These are phyloP conservation scores for Lasioglossum leucozonium DNA, from an alignment of 2,888 invertebrate genomes.

Conservation along the genomic window DNA sequence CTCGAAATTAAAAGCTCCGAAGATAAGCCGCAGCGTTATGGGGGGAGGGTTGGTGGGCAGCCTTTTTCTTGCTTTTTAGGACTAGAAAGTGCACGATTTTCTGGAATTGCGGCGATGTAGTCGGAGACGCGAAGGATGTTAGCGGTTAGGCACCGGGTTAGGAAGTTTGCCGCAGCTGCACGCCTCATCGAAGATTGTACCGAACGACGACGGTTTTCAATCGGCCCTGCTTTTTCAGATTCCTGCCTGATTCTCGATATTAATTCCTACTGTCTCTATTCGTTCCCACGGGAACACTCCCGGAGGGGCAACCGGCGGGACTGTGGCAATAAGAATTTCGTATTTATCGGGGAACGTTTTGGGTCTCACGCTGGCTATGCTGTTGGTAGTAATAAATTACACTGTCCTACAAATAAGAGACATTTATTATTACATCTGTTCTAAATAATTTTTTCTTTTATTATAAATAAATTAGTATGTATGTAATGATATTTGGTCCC, in stretches of 20 bases:
- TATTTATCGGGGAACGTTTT: background rate
- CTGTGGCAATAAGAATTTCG: background rate
- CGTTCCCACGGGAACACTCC: background rate
- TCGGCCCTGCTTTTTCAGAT: conserved; percentile 57
- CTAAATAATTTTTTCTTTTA: too few relatives aligned
- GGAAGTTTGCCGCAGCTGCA: conserved; percentile 50
- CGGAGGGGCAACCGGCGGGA: background rate
- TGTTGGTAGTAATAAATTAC: background rate
- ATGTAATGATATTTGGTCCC: too few relatives aligned
- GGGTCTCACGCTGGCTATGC: background rate
- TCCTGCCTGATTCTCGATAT: conserved; percentile 57
- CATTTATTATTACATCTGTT: too few relatives aligned
- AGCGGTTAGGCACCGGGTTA: conserved; percentile 9
- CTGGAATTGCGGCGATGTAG: conserved; percentile 1
- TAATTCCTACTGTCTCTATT: conserved; percentile 42
- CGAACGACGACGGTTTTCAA: conserved; percentile 64
- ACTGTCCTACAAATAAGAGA: background rate
- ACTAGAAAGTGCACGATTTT: conserved; percentile 49
- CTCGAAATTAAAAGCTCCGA: conserved; percentile 77
- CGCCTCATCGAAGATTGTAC: conserved; percentile 57
- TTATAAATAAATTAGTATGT: too few relatives aligned
- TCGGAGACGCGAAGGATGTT: background rate
- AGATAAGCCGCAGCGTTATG: conserved; percentile 71
- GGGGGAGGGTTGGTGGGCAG: too few relatives aligned
- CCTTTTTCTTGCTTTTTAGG: conserved; percentile 41